Percentiles rank a stretch among this genome's conserved stretches.
These are phyloP conservation scores for Meleagris gallopavo DNA, from an alignment of 2,113 vertebrate genomes.

Conservation along the genomic window DNA sequence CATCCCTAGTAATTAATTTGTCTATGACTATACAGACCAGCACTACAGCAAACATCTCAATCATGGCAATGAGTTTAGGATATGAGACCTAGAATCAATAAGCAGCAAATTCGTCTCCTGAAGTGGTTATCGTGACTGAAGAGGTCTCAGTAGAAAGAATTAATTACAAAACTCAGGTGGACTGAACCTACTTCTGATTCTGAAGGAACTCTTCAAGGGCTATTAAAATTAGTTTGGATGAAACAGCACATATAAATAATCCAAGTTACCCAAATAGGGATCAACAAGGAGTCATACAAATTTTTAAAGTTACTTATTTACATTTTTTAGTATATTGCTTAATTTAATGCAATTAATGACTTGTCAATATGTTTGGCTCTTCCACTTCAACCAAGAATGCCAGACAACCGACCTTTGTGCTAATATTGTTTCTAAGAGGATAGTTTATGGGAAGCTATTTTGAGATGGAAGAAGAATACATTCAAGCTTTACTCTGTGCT, in stretches of 20 bases:
- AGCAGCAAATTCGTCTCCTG: not conserved
- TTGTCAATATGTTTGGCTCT: not conserved
- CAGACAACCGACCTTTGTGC: not conserved
- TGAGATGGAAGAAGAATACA: not conserved
- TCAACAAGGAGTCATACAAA: not conserved
- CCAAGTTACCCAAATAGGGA: not conserved
- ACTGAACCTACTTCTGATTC: not conserved
- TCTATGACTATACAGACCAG: not conserved
- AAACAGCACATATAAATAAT: not conserved
- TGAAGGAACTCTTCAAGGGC: not conserved
- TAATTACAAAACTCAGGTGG: not conserved
- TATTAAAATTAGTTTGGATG: not conserved
- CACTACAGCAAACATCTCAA: not conserved
- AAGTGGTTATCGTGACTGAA: not conserved
- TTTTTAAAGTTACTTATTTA: not conserved
- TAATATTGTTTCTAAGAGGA: not conserved
- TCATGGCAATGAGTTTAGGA: rapidly evolving
- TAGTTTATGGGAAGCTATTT: not conserved
- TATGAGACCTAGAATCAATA: not conserved
- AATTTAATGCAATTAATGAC: not conserved
- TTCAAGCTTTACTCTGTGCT: not conserved
- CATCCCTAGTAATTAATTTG: not conserved
- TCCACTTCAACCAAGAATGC: not conserved
- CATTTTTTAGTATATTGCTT: not conserved
- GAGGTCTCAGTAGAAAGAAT: not conserved